phyloP scores from a whole-genome alignment of 2,797 vertebrate genomes.

The Acanthis flammea region DNA sequence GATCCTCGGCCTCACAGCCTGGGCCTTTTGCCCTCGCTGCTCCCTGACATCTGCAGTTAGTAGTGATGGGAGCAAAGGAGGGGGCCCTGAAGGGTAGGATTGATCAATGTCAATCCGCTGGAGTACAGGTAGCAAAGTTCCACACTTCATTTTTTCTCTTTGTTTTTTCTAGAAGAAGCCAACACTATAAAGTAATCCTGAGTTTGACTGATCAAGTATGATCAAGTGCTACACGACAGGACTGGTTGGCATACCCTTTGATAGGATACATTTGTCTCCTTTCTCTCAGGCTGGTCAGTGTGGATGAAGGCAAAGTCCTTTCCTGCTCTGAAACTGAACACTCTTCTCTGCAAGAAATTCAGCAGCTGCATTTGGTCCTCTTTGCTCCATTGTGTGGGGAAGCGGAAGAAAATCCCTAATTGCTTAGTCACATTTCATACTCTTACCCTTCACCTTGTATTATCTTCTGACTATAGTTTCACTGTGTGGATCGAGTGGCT shows the following conservation, averaged over 20 bases:
- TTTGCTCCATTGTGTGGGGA: not conserved
- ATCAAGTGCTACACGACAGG: fast-evolving
- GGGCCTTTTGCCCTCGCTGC: fast-evolving
- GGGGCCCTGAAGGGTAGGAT: fast-evolving
- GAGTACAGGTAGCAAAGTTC: not conserved
- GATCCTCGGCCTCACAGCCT: not conserved
- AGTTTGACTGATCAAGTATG: not conserved
- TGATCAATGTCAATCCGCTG: not conserved
- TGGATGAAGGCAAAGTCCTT: not conserved
- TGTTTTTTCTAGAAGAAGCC: not conserved
- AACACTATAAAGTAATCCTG: not conserved
- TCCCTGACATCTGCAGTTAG: not conserved
- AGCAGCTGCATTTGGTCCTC: not conserved
- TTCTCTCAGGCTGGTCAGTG: not conserved
- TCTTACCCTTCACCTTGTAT: not conserved
- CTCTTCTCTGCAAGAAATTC: not conserved
- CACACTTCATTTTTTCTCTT: fast-evolving
- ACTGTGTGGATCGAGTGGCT: not conserved
- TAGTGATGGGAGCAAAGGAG: not conserved
- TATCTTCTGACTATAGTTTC: not conserved
- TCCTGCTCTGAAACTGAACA: fast-evolving
- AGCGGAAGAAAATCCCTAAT: not conserved
- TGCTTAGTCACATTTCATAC: not conserved
- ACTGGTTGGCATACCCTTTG: not conserved
- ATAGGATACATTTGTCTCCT: not conserved